phyloP scores from a whole-genome alignment of 1,140 invertebrate genomes.

The Holotrichia oblita region DNA sequence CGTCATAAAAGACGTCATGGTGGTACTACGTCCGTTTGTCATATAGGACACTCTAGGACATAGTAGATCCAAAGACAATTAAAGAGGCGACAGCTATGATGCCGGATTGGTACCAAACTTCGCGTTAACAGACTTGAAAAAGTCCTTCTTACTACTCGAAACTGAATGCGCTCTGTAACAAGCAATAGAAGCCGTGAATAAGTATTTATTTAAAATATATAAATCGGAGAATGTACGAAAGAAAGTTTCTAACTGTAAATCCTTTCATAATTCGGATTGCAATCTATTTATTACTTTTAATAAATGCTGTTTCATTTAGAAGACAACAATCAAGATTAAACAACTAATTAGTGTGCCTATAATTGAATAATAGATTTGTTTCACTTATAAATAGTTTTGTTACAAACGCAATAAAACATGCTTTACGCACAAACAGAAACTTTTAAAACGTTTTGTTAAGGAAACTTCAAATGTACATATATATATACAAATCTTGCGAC shows the following conservation, averaged over 20 bases:
- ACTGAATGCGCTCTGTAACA: background rate
- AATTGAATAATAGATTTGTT: no score
- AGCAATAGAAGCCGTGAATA: background rate
- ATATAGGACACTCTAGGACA: slow-evolving; percentile 43
- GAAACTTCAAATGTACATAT: no score
- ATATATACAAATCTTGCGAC: no score
- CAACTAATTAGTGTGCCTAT: no score
- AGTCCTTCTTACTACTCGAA: background rate
- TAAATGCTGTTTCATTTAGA: background rate
- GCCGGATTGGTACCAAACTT: background rate
- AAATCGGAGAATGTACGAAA: background rate
- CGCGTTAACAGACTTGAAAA: background rate
- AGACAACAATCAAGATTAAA: no score
- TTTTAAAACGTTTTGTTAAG: no score
- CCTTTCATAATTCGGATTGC: background rate
- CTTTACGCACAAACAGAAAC: no score
- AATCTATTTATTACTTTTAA: background rate
- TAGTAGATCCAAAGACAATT: background rate
- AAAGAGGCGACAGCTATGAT: background rate
- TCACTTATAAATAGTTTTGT: no score
- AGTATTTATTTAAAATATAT: no score
- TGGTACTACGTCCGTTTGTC: slow-evolving; percentile 59
- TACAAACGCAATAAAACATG: no score
- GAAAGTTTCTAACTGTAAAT: background rate
- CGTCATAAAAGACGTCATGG: slow-evolving; percentile 94